Conservation (phyloP, 2,797 vertebrate species). For the Parauchenoglanis ngamensis region DNA sequence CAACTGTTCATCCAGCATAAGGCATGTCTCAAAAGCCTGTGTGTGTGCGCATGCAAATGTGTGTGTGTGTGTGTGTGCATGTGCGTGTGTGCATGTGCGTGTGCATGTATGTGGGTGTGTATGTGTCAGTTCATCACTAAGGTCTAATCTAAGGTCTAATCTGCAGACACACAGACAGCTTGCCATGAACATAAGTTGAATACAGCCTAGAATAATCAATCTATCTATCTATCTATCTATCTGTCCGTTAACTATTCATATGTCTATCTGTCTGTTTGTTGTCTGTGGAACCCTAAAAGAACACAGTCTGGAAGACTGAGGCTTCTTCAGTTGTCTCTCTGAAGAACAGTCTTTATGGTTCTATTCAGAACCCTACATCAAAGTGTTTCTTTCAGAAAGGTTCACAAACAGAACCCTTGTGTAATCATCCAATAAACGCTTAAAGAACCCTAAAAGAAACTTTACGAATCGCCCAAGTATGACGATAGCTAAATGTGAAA, state of each 20-base stretch:
- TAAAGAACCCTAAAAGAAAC: not conserved
- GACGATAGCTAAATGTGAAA: too few relatives aligned
- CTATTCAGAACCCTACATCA: not conserved
- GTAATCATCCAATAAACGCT: not conserved
- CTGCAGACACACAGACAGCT: not conserved
- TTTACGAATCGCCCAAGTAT: not conserved
- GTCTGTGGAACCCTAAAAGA: not conserved
- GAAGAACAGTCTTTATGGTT: not conserved
- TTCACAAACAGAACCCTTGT: not conserved
- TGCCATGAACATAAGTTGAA: not conserved
- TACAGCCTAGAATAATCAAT: not conserved
- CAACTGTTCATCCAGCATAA: conserved; percentile 34
- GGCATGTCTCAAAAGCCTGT: conserved; percentile 5
- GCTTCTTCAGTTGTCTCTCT: not conserved
- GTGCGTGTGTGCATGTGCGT: not conserved
- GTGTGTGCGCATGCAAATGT: not conserved
- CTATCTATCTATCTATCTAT: not conserved
- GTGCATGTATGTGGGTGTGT: not conserved
- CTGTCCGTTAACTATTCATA: not conserved
- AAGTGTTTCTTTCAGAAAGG: not conserved
- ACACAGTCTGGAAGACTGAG: not conserved
- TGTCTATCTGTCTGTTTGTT: not conserved
- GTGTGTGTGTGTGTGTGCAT: not conserved
- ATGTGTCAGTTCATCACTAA: not conserved
- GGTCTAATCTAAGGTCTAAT: conserved; percentile 5